Base-by-base conservation (phyloP, 2,888 invertebrate genomes). In the Mechanitis mazaeus region DNA sequence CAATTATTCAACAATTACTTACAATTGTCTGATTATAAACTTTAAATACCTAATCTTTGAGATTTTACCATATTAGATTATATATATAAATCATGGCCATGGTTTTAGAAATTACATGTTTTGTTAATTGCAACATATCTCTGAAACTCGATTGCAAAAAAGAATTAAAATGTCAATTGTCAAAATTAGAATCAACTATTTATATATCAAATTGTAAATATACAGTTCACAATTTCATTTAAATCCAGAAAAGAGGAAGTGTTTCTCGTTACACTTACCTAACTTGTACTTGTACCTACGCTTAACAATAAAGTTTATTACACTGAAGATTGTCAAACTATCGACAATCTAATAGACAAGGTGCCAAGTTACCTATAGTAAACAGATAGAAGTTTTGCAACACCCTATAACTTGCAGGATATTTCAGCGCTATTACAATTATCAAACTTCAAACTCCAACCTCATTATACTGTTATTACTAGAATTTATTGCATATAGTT, bases 311-410 rank as follows among this genome's bases (percentile, higher is more conserved):
- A 50, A 50, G 31, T 50, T 50, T 31, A 6, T 31, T 9, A 50
- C 42, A 50, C 31, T 9, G 50, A 67, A 63, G 64, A 63, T 20
- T 20, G 20, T 66, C 63, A 62, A 60, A 64, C 63, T 68, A 68
- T 70, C 68, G 61, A 66, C 66, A 67, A 70, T 66, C 68, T 66
- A 67, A 64, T 61, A 67, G 66, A 69, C 67, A 61, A 58, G 61
- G 64, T 58, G 55, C 62, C 50, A 65, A 68, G 68, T 68, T 68
- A 56, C 67, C 60, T 64, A 64, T 81, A 79, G 81, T 70, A 71
- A 69, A 70, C 72, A 69, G 70, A 56, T 61, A 60, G 62, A 69
- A 71, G 64, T 69, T 68, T 65, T 61, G 60, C 59, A 80, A 81
- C 79, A 82, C 78, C 72, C 67, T 72, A 73, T 58, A 59, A 62